A percentile compares a stretch with the other conserved stretches of the same genome.
Conservation (phyloP, 2,113 vertebrate genomes). For the Pseudorasbora parva region DNA sequence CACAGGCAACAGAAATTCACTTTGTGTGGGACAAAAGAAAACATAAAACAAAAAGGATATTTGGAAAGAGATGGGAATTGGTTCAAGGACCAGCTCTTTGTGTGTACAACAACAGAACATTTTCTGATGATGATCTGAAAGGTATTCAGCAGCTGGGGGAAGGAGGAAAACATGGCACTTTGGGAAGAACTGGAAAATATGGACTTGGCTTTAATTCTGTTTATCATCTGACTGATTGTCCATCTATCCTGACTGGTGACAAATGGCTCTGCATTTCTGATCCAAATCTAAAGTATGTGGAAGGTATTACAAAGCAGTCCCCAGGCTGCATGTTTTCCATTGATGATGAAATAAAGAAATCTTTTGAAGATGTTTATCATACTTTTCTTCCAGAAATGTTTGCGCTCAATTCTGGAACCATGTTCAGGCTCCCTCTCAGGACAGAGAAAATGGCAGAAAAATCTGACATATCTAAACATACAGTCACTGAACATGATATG, state of each 20-base stretch:
- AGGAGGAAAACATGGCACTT: conserved; percentile 75
- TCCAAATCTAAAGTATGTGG: conserved; percentile 76
- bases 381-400: conserved; percentile 81
- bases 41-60: conserved; percentile 69
- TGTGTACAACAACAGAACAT: conserved; percentile 82
- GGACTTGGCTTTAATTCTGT: conserved; percentile 86
- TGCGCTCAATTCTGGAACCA: conserved; percentile 75
- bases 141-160: conserved; percentile 83
- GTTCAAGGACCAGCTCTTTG: conserved; percentile 85
- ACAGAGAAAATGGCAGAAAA: conserved; percentile 63
- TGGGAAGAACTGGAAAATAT: conserved; percentile 81
- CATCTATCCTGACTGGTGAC: conserved; percentile 82
- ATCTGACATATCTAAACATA: conserved; percentile 73
- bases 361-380: conserved; percentile 78
- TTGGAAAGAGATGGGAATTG: conserved; percentile 75
- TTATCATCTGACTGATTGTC: conserved; percentile 85
- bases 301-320: conserved; percentile 59
- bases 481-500: conserved; percentile 69
- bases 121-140: conserved; percentile 75
- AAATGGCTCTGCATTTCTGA: conserved; percentile 81
- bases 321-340: conserved; percentile 77
- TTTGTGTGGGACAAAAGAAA: conserved; percentile 82
- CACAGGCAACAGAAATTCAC: conserved; percentile 80
- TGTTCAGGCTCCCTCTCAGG: conserved; percentile 83
- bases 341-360: conserved; percentile 68